Percentiles rank a stretch among this genome's conserved stretches.
Evolutionary conservation across 23 tunicate genomes (phyloP).

Genomic region (Ciona savignyi): DNA sequence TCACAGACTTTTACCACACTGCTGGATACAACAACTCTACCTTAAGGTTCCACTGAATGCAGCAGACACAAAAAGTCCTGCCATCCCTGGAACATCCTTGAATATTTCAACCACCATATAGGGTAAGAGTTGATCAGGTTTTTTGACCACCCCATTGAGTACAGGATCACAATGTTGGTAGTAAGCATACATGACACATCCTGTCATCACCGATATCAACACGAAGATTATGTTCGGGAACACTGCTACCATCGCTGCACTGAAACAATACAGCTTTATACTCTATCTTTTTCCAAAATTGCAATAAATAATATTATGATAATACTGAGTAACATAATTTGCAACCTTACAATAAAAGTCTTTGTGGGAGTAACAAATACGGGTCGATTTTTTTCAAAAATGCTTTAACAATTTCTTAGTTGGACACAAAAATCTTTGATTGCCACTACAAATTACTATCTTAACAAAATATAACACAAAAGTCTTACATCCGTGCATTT

Average conservation of each 20-base stretch:
- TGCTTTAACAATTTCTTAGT: no score
- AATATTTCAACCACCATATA: conserved; percentile 47
- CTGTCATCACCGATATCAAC: conserved; percentile 21
- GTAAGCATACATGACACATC: conserved; percentile 51
- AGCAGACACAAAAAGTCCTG: conserved; percentile 37
- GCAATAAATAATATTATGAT: no score
- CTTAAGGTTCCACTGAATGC: conserved; percentile 45
- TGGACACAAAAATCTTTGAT: no score
- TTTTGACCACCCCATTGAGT: conserved; percentile 18
- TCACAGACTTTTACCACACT: no score
- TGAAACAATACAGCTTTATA: no score
- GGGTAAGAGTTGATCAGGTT: conserved; percentile 53
- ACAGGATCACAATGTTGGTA: conserved; percentile 57
- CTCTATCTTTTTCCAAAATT: no score
- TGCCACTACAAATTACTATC: no score
- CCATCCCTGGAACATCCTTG: conserved; percentile 25
- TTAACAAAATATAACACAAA: no score
- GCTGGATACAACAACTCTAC: conserved; percentile 4
- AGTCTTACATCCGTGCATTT: conserved; percentile 7
- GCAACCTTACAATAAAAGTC: no score
- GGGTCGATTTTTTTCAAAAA: no score
- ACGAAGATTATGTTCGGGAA: conserved; percentile 13
- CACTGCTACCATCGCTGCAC: conserved; percentile 19
- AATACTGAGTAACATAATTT: no score
- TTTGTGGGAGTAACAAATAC: no score